These are phyloP conservation scores for Gadopsis bispinosus DNA, from an alignment of 2,797 vertebrate species.

Conservation along the genomic window DNA sequence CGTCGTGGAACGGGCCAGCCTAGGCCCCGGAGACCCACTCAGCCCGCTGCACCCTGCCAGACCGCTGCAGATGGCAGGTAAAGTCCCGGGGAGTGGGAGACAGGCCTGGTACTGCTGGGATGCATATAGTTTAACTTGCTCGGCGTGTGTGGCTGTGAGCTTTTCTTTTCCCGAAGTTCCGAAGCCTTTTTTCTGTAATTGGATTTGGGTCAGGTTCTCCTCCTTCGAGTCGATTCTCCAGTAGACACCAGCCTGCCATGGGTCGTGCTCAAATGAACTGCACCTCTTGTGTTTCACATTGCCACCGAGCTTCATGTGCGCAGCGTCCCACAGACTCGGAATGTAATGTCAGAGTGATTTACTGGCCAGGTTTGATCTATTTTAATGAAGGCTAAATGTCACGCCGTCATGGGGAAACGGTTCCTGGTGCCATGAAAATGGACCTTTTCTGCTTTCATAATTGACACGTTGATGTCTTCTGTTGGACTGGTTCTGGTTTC, in stretches of 20 bases:
- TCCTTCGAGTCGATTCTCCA: not conserved
- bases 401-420: not conserved
- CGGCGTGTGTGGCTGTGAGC: not conserved
- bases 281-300: not conserved
- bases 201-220: not conserved
- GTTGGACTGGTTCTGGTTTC: not conserved
- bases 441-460: not conserved
- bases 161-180: not conserved
- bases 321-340: not conserved
- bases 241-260: not conserved
- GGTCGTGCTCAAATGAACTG: not conserved
- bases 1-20: slow-evolving; percentile 93
- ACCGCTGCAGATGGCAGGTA: slow-evolving; percentile 99
- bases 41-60: slow-evolving; percentile 93
- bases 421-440: not conserved
- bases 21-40: slow-evolving; percentile 91
- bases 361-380: not conserved
- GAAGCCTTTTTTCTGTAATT: not conserved
- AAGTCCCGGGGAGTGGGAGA: slow-evolving; percentile 46
- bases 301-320: not conserved
- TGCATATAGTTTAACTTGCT: not conserved
- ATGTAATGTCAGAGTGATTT: too few relatives aligned
- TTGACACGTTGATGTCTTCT: not conserved
- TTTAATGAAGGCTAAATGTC: not conserved
- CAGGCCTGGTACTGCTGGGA: not conserved